Evolutionary conservation across 1,140 invertebrate species (phyloP).

Genomic region (Drosophila repleta): DNA sequence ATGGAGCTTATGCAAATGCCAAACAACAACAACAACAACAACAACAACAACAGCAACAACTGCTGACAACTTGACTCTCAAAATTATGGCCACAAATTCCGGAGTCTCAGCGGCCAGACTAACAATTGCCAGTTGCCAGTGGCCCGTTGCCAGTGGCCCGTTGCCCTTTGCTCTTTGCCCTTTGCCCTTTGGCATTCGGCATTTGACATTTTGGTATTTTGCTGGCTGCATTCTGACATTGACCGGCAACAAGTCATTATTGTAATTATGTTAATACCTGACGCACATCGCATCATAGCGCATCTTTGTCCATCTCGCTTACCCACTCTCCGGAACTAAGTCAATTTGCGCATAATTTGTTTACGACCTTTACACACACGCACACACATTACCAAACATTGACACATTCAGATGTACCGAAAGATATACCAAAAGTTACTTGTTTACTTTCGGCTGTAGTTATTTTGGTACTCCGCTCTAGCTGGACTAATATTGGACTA

Average conservation of each 20-base stretch:
- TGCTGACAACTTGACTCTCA: conserved; percentile 38
- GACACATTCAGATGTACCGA: too few relatives aligned
- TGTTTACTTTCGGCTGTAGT: too few relatives aligned
- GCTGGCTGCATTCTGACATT: conserved; percentile 34
- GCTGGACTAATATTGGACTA: too few relatives aligned
- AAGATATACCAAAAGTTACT: too few relatives aligned
- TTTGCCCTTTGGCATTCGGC: conserved; percentile 6
- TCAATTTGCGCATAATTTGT: conserved; percentile 80
- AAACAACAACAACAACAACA: conserved; percentile 4
- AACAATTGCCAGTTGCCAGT: not conserved
- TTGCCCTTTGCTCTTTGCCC: too few relatives aligned
- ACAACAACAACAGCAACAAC: conserved; percentile 8
- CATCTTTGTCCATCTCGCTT: conserved; percentile 6
- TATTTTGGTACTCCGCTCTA: too few relatives aligned
- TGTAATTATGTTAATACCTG: conserved; percentile 74
- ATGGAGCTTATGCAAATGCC: conserved; percentile 42
- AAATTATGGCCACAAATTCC: conserved; percentile 53
- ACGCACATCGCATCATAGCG: conserved; percentile 5
- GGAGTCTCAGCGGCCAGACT: conserved; percentile 13
- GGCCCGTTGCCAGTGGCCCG: too few relatives aligned
- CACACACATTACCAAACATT: conserved; percentile 3
- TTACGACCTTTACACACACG: conserved; percentile 66
- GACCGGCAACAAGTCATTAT: conserved; percentile 74
- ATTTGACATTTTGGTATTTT: conserved; percentile 28
- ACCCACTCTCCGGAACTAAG: conserved; percentile 51